These are phyloP conservation scores for Acromyrmex charruanus DNA, from an alignment of 1,140 invertebrate genomes.

Conservation along the genomic window DNA sequence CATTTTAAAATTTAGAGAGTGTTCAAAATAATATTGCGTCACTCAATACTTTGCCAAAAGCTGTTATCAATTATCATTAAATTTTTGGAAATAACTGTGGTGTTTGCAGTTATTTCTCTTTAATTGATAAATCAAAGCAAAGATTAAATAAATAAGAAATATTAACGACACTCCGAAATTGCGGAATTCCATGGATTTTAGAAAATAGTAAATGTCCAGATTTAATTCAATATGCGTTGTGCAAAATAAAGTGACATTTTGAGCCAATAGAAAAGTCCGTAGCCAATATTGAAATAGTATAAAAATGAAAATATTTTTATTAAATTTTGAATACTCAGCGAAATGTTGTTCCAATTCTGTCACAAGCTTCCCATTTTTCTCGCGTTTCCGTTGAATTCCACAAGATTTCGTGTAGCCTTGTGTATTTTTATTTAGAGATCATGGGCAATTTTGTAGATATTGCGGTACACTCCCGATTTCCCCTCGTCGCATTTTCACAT, in stretches of 20 bases:
- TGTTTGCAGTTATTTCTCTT: background rate
- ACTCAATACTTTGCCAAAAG: background rate
- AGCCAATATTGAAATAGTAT: background rate
- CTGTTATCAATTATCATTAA: background rate
- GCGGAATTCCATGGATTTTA: background rate
- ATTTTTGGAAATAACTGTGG: background rate
- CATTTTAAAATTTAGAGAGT: background rate
- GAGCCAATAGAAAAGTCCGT: background rate
- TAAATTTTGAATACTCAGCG: background rate
- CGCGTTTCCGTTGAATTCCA: background rate
- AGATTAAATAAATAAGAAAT: constrained; percentile 18
- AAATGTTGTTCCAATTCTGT: background rate
- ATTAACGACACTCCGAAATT: background rate
- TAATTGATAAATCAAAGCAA: background rate
- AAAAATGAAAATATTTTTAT: constrained; percentile 19
- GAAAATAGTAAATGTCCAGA: background rate
- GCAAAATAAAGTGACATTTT: constrained; percentile 10
- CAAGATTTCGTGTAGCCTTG: background rate
- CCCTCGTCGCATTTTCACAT: background rate
- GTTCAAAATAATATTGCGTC: background rate
- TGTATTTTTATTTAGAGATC: constrained; percentile 10
- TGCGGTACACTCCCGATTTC: constrained; percentile 6
- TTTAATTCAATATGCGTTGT: background rate
- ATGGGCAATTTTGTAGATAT: background rate
- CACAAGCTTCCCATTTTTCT: background rate